Conservation (phyloP, 2,888 invertebrate genomes). For the Polydrusus cervinus region DNA sequence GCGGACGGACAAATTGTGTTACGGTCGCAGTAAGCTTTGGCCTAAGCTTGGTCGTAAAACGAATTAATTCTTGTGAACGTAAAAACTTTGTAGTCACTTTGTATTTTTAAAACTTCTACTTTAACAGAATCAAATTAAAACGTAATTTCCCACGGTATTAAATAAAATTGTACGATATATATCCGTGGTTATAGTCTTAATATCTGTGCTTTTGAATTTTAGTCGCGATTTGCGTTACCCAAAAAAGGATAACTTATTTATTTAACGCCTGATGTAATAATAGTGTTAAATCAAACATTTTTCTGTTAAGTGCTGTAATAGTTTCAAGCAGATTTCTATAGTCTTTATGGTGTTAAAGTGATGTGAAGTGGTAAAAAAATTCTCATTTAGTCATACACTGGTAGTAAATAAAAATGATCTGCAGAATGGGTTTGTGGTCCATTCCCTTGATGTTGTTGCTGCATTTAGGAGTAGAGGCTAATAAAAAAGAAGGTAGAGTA, state of each 20-base stretch:
- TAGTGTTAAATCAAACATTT: not conserved
- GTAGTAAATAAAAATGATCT: slow-evolving; percentile 19
- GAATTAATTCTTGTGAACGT: slow-evolving; percentile 2
- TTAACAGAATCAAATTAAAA: not conserved
- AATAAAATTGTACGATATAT: not conserved
- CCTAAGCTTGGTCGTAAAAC: not conserved
- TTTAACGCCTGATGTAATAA: not conserved
- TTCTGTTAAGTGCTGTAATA: not conserved
- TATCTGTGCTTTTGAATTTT: too few relatives aligned
- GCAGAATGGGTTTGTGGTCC: slow-evolving; percentile 30
- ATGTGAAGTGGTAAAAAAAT: slow-evolving; percentile 18
- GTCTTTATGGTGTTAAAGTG: slow-evolving; percentile 8
- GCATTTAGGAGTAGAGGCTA: slow-evolving; percentile 31
- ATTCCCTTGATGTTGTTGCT: slow-evolving; percentile 19
- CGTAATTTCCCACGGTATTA: not conserved
- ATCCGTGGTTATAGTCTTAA: not conserved
- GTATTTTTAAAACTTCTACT: not conserved
- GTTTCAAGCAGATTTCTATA: not conserved
- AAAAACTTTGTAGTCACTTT: not conserved
- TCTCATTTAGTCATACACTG: not conserved
- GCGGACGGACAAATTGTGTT: slow-evolving; percentile 18
- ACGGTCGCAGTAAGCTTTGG: not conserved
- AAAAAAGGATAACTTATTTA: not conserved
- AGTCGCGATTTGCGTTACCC: too few relatives aligned
- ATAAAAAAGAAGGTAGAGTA: slow-evolving; percentile 47